Base-by-base conservation (phyloP, 1,140 invertebrate species). In the Drosophila trapezifrons region DNA sequence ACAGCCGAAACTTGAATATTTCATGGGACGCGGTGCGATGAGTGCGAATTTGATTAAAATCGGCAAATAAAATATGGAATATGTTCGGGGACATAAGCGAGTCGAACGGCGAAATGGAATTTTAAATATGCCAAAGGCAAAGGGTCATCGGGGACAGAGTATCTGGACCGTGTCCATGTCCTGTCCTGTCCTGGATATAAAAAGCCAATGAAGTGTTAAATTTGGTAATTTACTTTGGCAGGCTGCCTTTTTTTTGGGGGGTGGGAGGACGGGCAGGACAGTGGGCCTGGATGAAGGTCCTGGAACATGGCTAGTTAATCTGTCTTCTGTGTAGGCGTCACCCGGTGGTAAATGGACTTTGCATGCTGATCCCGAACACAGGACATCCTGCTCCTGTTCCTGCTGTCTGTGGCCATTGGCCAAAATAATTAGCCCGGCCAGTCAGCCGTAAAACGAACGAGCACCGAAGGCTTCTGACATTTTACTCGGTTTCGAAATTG, bases 181-280 rank as follows among this genome's bases (percentile, higher is more conserved):
- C 43, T 58, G 25, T 15, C 52, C 69, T 57, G 47, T 70, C 47
- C 72, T 60, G 74, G 55, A 52, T 60, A 66, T 67, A 74, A 63
- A 70, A 76, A 69, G 46, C 58, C 80, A 87, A 79, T 87, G 72
- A 87, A 77, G 76, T 70, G 84, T 87, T 87, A 87, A 87, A 89
- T 87, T 87, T 72, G 69, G 62, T 82, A 86, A 86, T 81, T 63
- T 78, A 78, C 73, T 85, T 81, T 81, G 63, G 58, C 66, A 43
- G 32, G 29, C 37, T 65, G 58, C 43, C 64, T 46, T 60, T 55
- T 64, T 55, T 40, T 74, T 25, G 38, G 20, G 29, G 18, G 15
- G 17, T 8, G 29, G 40, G 15, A 17, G 29, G 3, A 20, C 17
- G 8, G 29, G 17, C 29, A 10, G 29, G 8, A 7, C 51, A 10